These are phyloP conservation scores for Olivierus martensii DNA, from an alignment of 1,140 invertebrate genomes.

Conservation along the genomic window DNA sequence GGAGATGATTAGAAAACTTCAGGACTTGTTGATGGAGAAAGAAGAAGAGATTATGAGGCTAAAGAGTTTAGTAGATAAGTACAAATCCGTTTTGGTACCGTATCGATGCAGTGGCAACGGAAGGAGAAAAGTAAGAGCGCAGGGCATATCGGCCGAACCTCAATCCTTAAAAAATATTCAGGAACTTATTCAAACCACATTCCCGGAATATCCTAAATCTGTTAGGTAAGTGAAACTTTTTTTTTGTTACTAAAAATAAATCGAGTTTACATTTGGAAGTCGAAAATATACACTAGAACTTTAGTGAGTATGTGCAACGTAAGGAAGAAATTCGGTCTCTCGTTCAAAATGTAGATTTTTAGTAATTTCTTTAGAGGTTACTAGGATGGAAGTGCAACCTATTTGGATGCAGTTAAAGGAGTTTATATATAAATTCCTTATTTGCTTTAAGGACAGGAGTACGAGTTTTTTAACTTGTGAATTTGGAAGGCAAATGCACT, in stretches of 20 bases:
- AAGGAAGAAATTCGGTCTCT: no score
- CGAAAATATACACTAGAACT: no score
- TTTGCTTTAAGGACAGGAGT: no score
- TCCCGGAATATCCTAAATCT: slow-evolving; percentile 60
- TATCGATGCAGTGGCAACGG: slow-evolving; percentile 27
- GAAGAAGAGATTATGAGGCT: slow-evolving; percentile 70
- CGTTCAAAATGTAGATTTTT: no score
- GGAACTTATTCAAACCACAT: slow-evolving; percentile 53
- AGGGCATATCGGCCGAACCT: slow-evolving; percentile 75
- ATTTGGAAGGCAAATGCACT: no score
- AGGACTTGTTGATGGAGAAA: slow-evolving; percentile 46
- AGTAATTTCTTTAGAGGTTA: no score
- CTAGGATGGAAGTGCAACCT: no score
- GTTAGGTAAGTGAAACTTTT: slow-evolving; percentile 49
- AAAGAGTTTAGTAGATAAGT: slow-evolving; percentile 79
- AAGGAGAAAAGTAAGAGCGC: slow-evolving; percentile 27
- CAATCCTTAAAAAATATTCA: slow-evolving; percentile 58
- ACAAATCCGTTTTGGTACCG: slow-evolving; percentile 54
- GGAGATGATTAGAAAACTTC: slow-evolving; percentile 53
- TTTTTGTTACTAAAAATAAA: neutral
- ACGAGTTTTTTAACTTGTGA: no score
- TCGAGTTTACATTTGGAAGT: no score
- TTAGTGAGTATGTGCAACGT: slow-evolving; percentile 21
- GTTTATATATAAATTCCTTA: no score
- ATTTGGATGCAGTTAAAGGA: no score